Evolutionary conservation across 2,797 vertebrate species (phyloP).

Genomic region (Sebastes vulpes): DNA sequence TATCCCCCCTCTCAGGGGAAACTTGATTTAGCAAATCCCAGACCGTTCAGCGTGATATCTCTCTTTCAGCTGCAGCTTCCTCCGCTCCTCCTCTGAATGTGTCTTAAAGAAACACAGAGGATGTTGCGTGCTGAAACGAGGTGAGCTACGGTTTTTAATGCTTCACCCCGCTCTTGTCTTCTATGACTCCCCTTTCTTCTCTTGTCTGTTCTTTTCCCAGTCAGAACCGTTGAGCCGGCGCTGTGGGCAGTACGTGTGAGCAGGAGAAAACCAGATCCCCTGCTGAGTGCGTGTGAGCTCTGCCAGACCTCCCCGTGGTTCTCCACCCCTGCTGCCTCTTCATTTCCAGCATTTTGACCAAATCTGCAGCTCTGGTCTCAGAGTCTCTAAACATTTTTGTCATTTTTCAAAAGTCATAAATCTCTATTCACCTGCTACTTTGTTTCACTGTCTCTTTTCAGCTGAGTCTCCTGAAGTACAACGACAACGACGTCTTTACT

Average conservation of each 20-base stretch:
- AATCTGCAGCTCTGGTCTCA: slow-evolving; percentile 17
- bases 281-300: slow-evolving; percentile 47
- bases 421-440: slow-evolving; percentile 23
- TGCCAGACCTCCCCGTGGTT: slow-evolving; percentile 38
- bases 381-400: slow-evolving; percentile 33
- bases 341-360: slow-evolving; percentile 11
- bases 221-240: slow-evolving; percentile 10
- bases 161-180: slow-evolving; percentile 6
- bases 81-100: slow-evolving; percentile 9
- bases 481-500: slow-evolving; percentile 41
- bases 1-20: slow-evolving; percentile 50
- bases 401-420: slow-evolving; percentile 43
- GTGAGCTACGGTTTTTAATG: slow-evolving; percentile 17
- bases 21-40: slow-evolving; percentile 64
- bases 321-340: slow-evolving; percentile 4
- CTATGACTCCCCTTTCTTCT: slow-evolving; percentile 18
- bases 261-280: slow-evolving; percentile 31
- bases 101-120: slow-evolving; percentile 22
- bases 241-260: slow-evolving; percentile 39
- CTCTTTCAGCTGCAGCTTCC: slow-evolving; percentile 44
- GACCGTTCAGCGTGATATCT: slow-evolving; percentile 50
- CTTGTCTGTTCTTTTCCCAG: slow-evolving; percentile 38
- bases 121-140: slow-evolving; percentile 11
- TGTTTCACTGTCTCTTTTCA: slow-evolving; percentile 19
- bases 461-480: slow-evolving; percentile 19